Conservation (phyloP, 2,797 vertebrate species). For the Muscicapa striata region DNA sequence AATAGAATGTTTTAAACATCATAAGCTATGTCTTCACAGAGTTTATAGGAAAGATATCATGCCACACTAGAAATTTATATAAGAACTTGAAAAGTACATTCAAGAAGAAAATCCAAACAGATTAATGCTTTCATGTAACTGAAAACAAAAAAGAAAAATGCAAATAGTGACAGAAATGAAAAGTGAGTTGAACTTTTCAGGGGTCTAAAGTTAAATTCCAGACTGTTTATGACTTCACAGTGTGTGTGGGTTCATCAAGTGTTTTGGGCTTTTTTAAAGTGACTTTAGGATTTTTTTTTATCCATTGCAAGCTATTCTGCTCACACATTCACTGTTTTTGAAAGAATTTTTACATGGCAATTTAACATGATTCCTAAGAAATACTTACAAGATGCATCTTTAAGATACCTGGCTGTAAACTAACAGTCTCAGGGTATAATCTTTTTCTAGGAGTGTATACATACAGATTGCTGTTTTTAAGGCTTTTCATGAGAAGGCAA, state of each 20-base stretch:
- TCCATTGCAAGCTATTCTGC: not conserved
- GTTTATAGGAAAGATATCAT: not conserved
- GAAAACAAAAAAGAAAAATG: not conserved
- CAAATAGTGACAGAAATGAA: constrained; percentile 2
- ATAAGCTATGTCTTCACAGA: not conserved
- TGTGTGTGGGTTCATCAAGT: not conserved
- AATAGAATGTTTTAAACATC: not conserved
- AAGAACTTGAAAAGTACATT: not conserved
- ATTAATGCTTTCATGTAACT: not conserved
- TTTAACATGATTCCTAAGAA: not conserved
- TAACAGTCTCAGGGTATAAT: not conserved
- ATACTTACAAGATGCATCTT: not conserved
- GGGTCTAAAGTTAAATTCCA: not conserved
- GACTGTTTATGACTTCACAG: not conserved
- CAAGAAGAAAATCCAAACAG: not conserved
- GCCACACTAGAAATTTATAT: not conserved
- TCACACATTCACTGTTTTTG: not conserved
- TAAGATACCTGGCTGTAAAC: not conserved
- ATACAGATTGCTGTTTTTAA: not conserved
- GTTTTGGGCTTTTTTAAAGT: not conserved
- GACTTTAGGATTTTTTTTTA: not conserved
- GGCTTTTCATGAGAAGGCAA: not conserved
- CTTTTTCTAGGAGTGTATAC: not conserved
- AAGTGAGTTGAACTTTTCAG: not conserved
- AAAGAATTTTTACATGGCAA: not conserved